Evolutionary conservation across 2,113 vertebrate species (phyloP).

Genomic region (Gymnogyps californianus): DNA sequence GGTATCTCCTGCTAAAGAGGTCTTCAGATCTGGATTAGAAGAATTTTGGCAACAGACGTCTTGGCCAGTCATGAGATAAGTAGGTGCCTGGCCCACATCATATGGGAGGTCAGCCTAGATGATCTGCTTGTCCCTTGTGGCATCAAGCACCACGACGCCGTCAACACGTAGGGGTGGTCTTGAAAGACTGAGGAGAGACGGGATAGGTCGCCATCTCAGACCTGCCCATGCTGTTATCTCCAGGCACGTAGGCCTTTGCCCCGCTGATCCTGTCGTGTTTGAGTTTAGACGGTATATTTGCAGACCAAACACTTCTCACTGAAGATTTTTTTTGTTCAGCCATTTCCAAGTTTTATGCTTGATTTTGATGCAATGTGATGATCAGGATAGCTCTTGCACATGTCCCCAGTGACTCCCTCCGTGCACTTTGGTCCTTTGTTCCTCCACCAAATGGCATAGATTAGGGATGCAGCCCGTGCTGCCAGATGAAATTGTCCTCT

Average conservation of each 20-base stretch:
- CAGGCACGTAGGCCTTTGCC: accelerated
- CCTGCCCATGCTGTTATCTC: not conserved
- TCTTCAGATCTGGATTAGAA: not conserved
- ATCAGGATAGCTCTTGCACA: not conserved
- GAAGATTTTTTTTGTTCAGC: not conserved
- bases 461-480: not conserved
- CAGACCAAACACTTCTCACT: accelerated
- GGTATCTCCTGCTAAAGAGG: not conserved
- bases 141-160: not conserved
- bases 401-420: accelerated
- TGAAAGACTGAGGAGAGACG: accelerated
- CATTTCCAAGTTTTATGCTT: accelerated
- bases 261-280: accelerated
- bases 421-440: not conserved
- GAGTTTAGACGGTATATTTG: not conserved
- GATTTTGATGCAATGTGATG: not conserved
- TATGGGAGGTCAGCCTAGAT: not conserved
- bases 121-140: not conserved
- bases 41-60: not conserved
- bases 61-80: not conserved
- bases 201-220: not conserved
- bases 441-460: not conserved
- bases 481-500: not conserved
- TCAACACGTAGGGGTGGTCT: accelerated
- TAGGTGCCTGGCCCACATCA: not conserved